phyloP scores from a whole-genome alignment of 2,888 invertebrate genomes.

The Dione juno region DNA sequence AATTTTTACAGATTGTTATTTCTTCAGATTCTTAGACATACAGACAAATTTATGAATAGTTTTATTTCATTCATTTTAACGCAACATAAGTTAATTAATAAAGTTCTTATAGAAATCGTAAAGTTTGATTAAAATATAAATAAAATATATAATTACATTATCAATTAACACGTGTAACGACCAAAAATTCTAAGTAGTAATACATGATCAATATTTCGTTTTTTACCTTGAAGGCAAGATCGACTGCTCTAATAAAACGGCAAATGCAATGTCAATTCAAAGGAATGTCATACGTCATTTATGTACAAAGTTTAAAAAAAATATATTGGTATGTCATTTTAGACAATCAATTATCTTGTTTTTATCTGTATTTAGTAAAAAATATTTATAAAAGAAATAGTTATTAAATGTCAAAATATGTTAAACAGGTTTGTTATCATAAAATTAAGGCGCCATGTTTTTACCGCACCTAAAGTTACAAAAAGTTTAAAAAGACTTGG shows the following conservation, averaged over 20 bases:
- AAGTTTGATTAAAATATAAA: neutral
- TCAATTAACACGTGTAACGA: neutral
- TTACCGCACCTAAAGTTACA: constrained; percentile 14
- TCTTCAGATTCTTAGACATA: neutral
- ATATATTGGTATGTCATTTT: neutral
- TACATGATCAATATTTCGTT: constrained; percentile 5
- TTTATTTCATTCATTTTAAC: neutral
- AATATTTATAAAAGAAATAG: constrained; percentile 9
- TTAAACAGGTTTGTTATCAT: constrained; percentile 27
- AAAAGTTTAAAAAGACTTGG: constrained; percentile 2
- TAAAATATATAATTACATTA: neutral
- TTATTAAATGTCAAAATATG: constrained; percentile 23
- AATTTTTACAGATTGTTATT: neutral
- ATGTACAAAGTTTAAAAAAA: neutral
- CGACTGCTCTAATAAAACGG: constrained; percentile 38
- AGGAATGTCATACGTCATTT: neutral
- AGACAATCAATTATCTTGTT: neutral
- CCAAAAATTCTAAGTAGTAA: neutral
- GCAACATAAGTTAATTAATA: neutral
- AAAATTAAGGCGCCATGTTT: constrained; percentile 35
- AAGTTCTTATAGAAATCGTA: neutral
- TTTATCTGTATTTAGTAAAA: neutral
- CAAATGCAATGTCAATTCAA: constrained; percentile 1
- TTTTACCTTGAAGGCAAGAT: constrained; percentile 45
- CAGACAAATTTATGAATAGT: neutral